These are phyloP conservation scores for Pseudomyrmex dendroicus DNA, from an alignment of 1,140 invertebrate genomes.

Conservation along the genomic window DNA sequence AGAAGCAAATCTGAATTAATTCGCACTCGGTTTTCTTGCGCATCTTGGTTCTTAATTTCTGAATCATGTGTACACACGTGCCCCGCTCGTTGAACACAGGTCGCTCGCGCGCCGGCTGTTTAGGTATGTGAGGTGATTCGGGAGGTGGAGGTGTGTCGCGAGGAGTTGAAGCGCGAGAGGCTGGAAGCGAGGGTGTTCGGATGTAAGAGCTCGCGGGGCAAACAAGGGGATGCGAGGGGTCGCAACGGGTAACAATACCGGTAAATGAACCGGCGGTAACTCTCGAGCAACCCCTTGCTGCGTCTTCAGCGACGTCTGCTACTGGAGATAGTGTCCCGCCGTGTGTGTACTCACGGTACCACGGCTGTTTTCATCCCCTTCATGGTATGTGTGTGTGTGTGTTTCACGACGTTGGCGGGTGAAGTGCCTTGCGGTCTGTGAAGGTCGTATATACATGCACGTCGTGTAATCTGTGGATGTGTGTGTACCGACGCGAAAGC, in stretches of 20 bases:
- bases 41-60: slow-evolving; percentile 15
- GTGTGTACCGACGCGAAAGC: not conserved
- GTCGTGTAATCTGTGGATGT: slow-evolving; percentile 17
- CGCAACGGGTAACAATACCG: slow-evolving; percentile 77
- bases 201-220: slow-evolving; percentile 11
- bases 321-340: slow-evolving; percentile 73
- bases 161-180: slow-evolving; percentile 51
- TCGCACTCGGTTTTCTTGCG: not conserved
- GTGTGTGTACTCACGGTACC: slow-evolving; percentile 55
- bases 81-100: not conserved
- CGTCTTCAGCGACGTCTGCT: slow-evolving; percentile 75
- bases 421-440: slow-evolving; percentile 60
- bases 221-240: slow-evolving; percentile 20
- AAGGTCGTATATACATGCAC: slow-evolving; percentile 56
- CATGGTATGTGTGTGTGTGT: slow-evolving; percentile 28
- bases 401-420: slow-evolving; percentile 28
- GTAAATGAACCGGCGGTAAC: slow-evolving; percentile 80
- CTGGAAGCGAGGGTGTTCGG: slow-evolving; percentile 45
- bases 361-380: slow-evolving; percentile 62
- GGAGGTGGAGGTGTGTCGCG: not conserved
- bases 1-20: slow-evolving; percentile 4
- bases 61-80: slow-evolving; percentile 7
- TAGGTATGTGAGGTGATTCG: slow-evolving; percentile 30
- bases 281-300: slow-evolving; percentile 70
- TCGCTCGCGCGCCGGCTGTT: slow-evolving; percentile 16